Conservation (phyloP, 2,797 vertebrate genomes). For the Numenius phaeopus region DNA sequence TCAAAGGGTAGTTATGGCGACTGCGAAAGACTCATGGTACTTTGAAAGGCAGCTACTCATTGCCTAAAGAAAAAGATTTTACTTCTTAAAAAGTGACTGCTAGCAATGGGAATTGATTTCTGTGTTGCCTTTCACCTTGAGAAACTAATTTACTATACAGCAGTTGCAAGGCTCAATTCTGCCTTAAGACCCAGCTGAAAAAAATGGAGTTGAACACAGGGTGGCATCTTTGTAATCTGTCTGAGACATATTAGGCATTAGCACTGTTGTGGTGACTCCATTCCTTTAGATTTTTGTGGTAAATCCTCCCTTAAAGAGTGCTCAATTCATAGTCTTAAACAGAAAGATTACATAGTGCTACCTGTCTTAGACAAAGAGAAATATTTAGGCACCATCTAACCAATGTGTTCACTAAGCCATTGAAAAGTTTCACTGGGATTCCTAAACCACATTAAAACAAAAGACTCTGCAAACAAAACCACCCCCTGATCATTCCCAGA, state of each 20-base stretch:
- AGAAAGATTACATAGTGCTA: not conserved
- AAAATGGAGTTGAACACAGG: not conserved
- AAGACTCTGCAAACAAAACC: not conserved
- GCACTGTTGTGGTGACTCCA: not conserved
- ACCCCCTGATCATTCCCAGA: not conserved
- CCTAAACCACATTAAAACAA: not conserved
- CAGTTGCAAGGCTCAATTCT: not conserved
- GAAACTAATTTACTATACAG: not conserved
- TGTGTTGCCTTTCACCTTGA: not conserved
- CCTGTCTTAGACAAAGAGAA: not conserved
- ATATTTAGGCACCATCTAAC: not conserved
- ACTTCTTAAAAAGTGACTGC: not conserved
- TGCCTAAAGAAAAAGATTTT: not conserved
- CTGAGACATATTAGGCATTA: not conserved
- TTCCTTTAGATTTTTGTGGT: not conserved
- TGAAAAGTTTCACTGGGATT: not conserved
- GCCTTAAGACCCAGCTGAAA: not conserved
- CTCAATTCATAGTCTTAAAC: not conserved
- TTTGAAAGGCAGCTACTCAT: not conserved
- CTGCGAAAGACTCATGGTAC: not conserved
- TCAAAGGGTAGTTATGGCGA: not conserved
- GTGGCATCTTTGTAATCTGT: not conserved
- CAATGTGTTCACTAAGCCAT: not conserved
- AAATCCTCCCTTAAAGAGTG: not conserved
- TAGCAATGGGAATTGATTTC: not conserved